Conservation (phyloP, 2,113 vertebrate species). For the Syngnathoides biaculeatus region DNA sequence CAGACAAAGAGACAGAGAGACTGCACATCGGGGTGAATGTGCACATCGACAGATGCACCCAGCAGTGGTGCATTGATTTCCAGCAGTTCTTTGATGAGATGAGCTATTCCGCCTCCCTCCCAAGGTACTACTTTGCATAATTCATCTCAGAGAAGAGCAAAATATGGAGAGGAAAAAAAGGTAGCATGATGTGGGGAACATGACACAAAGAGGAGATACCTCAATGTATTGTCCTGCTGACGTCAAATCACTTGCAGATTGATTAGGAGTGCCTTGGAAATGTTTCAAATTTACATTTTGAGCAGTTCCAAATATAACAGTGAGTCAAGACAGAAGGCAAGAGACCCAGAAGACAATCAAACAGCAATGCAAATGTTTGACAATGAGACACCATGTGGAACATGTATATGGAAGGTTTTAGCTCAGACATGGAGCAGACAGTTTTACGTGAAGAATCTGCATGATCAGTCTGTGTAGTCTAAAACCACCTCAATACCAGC, state of each 20-base stretch:
- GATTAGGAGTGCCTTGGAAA: slow-evolving; percentile 46
- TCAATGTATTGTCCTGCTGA: slow-evolving; percentile 40
- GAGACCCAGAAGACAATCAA: slow-evolving; percentile 38
- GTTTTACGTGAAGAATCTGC: slow-evolving; percentile 11
- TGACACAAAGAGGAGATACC: slow-evolving; percentile 54
- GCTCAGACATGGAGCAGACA: slow-evolving; percentile 11
- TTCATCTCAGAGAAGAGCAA: slow-evolving; percentile 66
- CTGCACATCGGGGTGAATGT: slow-evolving; percentile 38
- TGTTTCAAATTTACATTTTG: slow-evolving; percentile 44
- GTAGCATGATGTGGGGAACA: slow-evolving; percentile 38
- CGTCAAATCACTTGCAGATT: slow-evolving; percentile 64
- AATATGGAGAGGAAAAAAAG: slow-evolving; percentile 65
- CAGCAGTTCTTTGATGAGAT: slow-evolving; percentile 74
- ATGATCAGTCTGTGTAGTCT: slow-evolving; percentile 15
- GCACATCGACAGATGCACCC: slow-evolving; percentile 51
- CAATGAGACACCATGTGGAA: slow-evolving; percentile 36
- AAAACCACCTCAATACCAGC: neutral
- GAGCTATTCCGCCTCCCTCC: slow-evolving; percentile 70
- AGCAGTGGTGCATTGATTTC: slow-evolving; percentile 72
- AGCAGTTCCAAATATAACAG: slow-evolving; percentile 36
- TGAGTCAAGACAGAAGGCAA: slow-evolving; percentile 34
- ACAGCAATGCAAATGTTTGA: slow-evolving; percentile 50
- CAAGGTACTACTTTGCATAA: slow-evolving; percentile 73
- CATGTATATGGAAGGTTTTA: slow-evolving; percentile 32
- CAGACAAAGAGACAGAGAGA: neutral